Base-by-base conservation (phyloP, 1,140 invertebrate species). In the Chelonus insularis region DNA sequence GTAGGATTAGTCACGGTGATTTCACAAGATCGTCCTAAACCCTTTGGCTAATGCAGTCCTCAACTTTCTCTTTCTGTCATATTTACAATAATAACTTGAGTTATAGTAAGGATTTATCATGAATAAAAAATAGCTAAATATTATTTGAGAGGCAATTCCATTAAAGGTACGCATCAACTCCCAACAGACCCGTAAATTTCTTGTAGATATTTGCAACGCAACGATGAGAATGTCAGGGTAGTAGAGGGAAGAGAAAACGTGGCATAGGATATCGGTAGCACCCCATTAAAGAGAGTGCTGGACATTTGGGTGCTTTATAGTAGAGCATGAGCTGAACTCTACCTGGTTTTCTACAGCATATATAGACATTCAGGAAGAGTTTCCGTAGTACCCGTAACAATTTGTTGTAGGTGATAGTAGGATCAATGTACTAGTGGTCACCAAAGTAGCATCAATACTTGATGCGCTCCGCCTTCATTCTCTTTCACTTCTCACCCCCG, bases 271-370 rank as follows among this genome's bases (percentile, higher is more conserved):
- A 75, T 75, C 72, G 65, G 65, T 74, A 60, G 70, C 71, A 71
- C 65, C 64, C 74, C 65, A 78, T 79, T 76, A 79, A 72, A 71
- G 72, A 75, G 68, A 77, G 74, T 78, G 71, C 72, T 60, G 65
- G 68, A 69, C 74, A 68, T 75, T 64, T 65, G 64, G 63, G 62
- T 67, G 60, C 57, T 60, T 56, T 65, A 62, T 67, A 56, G 29
- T 39, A 56, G 25, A 36, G 45, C 52, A 7, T 34, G 64, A 23
- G 16, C 16, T 39, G 11, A 11, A 32, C 52, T 55, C 14, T 56
- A 43, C 54, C 21, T 56, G 37, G 0, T 43, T n/a, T 16, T 18
- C 16, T 54, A 12, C 45, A 45, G n/a, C n/a, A n/a, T n/a, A n/a
- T n/a, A n/a, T n/a, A n/a, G 20, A 57, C 11, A 29, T 25, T 29